Percentiles rank a stretch among this genome's conserved stretches.
phyloP scores from a whole-genome alignment of 2,113 vertebrate genomes.

The Orientallactaga bullata region DNA sequence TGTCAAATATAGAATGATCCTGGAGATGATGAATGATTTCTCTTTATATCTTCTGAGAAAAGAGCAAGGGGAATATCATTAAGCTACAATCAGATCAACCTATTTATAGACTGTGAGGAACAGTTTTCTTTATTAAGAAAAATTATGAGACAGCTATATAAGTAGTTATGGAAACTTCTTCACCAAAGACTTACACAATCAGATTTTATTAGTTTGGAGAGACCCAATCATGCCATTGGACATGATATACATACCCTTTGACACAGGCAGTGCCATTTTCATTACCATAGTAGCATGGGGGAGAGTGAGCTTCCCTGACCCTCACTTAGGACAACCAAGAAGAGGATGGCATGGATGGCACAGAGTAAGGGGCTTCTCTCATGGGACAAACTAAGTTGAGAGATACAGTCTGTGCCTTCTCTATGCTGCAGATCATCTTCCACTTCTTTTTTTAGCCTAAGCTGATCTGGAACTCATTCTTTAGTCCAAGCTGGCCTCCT shows the following conservation, averaged over 20 bases:
- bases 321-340: rapidly evolving
- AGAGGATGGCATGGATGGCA: not conserved
- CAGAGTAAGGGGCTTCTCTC: not conserved
- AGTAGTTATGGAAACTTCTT: not conserved
- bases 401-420: rapidly evolving
- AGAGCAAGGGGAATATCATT: not conserved
- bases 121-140: not conserved
- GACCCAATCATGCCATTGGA: not conserved
- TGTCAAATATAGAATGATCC: not conserved
- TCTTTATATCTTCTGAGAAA: not conserved
- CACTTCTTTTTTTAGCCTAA: not conserved
- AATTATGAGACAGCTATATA: not conserved
- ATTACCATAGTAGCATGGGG: rapidly evolving
- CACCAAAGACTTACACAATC: not conserved
- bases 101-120: not conserved
- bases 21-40: not conserved
- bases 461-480: too few species aligned
- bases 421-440: not conserved
- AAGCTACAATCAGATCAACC: not conserved
- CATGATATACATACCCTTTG: not conserved
- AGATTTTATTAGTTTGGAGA: not conserved
- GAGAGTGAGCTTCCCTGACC: rapidly evolving
- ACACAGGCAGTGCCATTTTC: not conserved
- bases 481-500: too few species aligned
- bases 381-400: not conserved